Conservation (phyloP, 2,888 invertebrate genomes). For the Leptopilina syphax region DNA sequence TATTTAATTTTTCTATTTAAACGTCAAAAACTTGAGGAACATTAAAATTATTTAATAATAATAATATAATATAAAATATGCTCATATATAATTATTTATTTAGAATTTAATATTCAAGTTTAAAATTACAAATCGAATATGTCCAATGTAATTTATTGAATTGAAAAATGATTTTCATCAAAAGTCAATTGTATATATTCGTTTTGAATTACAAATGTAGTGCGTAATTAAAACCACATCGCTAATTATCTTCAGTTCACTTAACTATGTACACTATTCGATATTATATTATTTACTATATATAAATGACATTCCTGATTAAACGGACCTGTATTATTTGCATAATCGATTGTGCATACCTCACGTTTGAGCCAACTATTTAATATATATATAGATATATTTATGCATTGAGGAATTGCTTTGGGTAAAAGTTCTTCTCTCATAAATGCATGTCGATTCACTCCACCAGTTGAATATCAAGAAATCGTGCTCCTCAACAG, state of each 20-base stretch:
- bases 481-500: conserved; percentile 18
- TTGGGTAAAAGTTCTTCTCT: conserved; percentile 18
- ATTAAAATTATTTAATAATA: too few species aligned
- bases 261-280: neutral
- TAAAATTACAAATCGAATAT: too few species aligned
- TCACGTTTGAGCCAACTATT: conserved; percentile 7
- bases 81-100: too few species aligned
- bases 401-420: neutral
- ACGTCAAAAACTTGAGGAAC: too few species aligned
- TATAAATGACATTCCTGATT: conserved; percentile 1
- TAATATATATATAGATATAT: neutral
- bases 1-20: too few species aligned
- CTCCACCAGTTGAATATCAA: neutral
- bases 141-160: too few species aligned
- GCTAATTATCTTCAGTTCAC: conserved; percentile 7
- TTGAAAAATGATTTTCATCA: too few species aligned
- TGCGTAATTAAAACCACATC: conserved; percentile 15
- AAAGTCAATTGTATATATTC: neutral
- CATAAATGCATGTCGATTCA: conserved; percentile 17
- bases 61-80: too few species aligned
- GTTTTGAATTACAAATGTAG: neutral
- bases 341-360: conserved; percentile 21
- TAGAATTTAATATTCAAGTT: too few species aligned
- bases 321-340: conserved; percentile 28
- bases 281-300: too few species aligned